Base-by-base conservation (phyloP, 2,113 vertebrate genomes). In the Gallinago undulata region DNA sequence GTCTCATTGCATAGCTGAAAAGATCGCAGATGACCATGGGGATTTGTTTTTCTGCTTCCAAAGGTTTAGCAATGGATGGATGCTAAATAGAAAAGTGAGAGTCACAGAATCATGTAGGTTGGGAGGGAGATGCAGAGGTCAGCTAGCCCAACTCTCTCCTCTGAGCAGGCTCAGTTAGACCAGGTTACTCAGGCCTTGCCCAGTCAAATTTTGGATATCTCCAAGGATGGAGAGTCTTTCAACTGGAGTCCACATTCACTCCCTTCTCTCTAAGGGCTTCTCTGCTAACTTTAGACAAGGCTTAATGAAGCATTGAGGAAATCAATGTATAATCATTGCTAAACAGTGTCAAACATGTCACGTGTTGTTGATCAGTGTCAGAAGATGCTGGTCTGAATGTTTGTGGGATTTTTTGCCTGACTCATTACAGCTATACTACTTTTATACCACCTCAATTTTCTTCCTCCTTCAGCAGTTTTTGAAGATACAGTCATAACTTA, bases 391-490 rank as follows among this genome's bases (percentile, higher is more conserved):
- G 31, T 62, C 45, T 89, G 84, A 84, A 53, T 48, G 7, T 68
- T n/a, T 64, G 56, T 41, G 80, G 30, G 0, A 0, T 1, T 1
- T 68, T 87, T 86, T 57, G 51, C 53, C 64, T 91, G 77, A 84
- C 37, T 90, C 50, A 77, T 41, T 66, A 12, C 62, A 75, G 37
- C 64, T 68, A 25, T 33, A 37, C 39, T 78, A 31, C 31, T 82
- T 93, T 84, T 70, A 45, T 63, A 50, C n/a, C 81, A 67, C 31
- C 33, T 89, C 37, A 51, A 0, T 75, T 89, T 87, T 89, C 30
- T 88, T 73, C 72, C 66, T 87, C 11, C 33, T 93, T 94, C 69
- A 91, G 69, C 69, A 68, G 10, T 64, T 79, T 95, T 78, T 82
- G 33, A 16, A 84, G 37, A 77, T 72, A 55, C 1, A 47, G 31